Base-by-base conservation (phyloP, 2,888 invertebrate genomes). In the Uloborus plumipes region DNA sequence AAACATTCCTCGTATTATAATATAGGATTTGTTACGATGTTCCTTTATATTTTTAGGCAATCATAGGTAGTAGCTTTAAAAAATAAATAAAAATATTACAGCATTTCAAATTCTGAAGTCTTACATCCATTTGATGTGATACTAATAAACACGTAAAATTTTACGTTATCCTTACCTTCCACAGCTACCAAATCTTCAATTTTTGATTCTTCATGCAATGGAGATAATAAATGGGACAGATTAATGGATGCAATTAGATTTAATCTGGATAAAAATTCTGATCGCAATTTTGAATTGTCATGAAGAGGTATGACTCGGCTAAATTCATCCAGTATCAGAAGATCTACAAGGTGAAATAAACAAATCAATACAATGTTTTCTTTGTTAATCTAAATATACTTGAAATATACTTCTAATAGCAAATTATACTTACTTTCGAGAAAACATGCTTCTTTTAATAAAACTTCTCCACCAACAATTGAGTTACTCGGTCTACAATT, bases 371-470 rank as follows among this genome's bases (percentile, higher is more conserved):
- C 59, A 20, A 7, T 9, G 6, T 22, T 3, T 9, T 59, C 3
- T n/a, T 20, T 14, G 11, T 59, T 20, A 22, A 22, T 3, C 14
- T 15, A 59, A 59, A 20, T 31, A 15, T 31, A 62, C 39, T 6
- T 22, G 7, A 59, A 59, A 2, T 22, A 4, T 9, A 39, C 39
- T 39, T 39, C 22, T 55, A 69, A 31, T 18, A 59, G 13, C 14
- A 61, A 50, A 51, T 31, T 6, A 26, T 6, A 61, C 58, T 14
- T 20, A 79, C 78, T 66, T 72, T 72, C 72, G 13, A 50, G 1
- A n/a, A 61, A 26, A n/a, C 66, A 16, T 16, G 78, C 72, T 53
- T 79, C 78, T 61, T 66, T 72, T 13, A 79, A 50, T 2, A 66
- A 49, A 14, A 79, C 66, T 39, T 20, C 15, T 16, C 39, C 39